phyloP scores from a whole-genome alignment of 2,113 vertebrate genomes.

The Protobothrops flavoviridis region DNA sequence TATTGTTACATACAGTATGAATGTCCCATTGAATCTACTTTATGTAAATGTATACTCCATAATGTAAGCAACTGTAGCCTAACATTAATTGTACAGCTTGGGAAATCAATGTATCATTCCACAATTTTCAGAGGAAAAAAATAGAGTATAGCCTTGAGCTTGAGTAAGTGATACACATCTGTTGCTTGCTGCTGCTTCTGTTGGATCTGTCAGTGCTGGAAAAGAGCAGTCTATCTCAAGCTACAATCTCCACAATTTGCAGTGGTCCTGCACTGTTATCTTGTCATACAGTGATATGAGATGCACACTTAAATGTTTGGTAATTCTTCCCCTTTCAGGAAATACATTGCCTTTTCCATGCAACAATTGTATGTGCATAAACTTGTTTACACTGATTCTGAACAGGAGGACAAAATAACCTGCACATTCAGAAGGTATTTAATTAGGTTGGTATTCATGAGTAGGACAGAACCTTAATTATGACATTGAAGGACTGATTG shows the following conservation, averaged over 20 bases:
- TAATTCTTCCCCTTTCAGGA: background rate
- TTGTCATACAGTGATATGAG: background rate
- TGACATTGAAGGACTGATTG: too few species aligned
- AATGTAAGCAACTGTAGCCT: background rate
- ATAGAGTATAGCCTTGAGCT: background rate
- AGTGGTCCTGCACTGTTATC: background rate
- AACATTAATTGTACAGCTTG: background rate
- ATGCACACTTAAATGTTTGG: background rate
- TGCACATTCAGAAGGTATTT: background rate
- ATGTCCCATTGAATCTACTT: background rate
- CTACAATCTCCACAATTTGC: background rate
- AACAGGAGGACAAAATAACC: background rate
- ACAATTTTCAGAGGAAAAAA: background rate
- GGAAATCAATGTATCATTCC: background rate
- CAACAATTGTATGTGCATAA: background rate
- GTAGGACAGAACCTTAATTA: background rate
- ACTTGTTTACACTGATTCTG: background rate
- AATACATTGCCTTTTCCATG: background rate
- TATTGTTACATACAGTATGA: background rate
- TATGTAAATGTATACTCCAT: background rate
- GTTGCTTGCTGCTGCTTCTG: background rate
- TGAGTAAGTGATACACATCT: background rate
- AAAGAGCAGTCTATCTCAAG: background rate
- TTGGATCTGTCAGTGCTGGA: background rate
- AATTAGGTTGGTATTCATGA: background rate